These are phyloP conservation scores for Venturia canescens DNA, from an alignment of 1,140 invertebrate species.

Conservation along the genomic window DNA sequence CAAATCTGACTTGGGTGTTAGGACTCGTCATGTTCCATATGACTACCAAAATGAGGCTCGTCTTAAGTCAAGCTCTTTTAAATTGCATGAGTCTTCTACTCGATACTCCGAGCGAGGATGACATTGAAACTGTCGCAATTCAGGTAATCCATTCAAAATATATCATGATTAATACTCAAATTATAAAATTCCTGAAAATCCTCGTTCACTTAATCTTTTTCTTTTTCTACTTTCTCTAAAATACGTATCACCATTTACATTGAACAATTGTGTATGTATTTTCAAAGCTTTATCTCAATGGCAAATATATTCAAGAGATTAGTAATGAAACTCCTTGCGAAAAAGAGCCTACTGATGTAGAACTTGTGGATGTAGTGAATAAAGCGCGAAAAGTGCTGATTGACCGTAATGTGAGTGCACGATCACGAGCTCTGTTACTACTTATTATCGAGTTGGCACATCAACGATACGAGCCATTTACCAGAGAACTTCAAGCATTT, in stretches of 20 bases:
- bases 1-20: slow-evolving; percentile 7
- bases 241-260: too few relatives aligned
- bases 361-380: neutral
- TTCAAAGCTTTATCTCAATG: slow-evolving; percentile 10
- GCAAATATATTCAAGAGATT: neutral
- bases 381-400: slow-evolving; percentile 11
- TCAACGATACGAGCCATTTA: slow-evolving; percentile 14
- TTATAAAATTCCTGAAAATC: too few relatives aligned
- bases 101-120: slow-evolving; percentile 14
- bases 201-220: neutral
- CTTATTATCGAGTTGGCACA: slow-evolving; percentile 37
- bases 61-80: neutral
- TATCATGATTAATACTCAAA: neutral
- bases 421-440: slow-evolving; percentile 28
- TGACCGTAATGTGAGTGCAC: slow-evolving; percentile 23
- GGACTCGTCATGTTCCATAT: neutral
- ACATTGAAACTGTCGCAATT: slow-evolving; percentile 25
- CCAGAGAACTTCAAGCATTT: slow-evolving; percentile 29
- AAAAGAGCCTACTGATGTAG: neutral
- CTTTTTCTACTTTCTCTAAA: neutral
- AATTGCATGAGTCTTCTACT: slow-evolving; percentile 7
- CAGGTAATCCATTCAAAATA: neutral
- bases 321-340: neutral
- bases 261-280: neutral
- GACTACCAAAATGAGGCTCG: too few relatives aligned